Base-by-base conservation (phyloP, 2,113 vertebrate genomes). In the Saccopteryx leptura region DNA sequence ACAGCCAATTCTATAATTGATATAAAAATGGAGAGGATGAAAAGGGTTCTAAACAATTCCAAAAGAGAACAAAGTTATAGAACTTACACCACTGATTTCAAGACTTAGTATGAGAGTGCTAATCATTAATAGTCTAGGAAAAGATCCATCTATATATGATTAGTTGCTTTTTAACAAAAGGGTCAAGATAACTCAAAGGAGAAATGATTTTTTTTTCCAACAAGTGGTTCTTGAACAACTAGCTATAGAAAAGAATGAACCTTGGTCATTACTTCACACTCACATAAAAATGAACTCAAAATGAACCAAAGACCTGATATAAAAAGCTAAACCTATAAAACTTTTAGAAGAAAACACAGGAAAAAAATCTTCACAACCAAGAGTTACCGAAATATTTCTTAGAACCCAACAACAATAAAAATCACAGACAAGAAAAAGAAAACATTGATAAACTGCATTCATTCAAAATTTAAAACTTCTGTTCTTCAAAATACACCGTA, bases 261-360 rank as follows among this genome's bases (percentile, higher is more conserved):
- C 66, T 71, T 81, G 61, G 71, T 71, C 17, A 19, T 90, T 86
- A 81, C 8, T 26, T 80, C n/a, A 93, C n/a, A 74, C 28, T 58
- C 72, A 85, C 17, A 85, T 13, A 95, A 93, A 93, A 89, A 63
- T 78, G 78, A 90, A 85, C 58, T 86, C 52, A 61, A 92, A 96
- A 85, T 56, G 31, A 68, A 72, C 26, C 46, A 87, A 15, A 72
- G 23, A 74, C 12, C 28, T 60, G 68, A 68, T 33, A 7, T n/a
- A 85, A 94, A 94, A 74, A 94, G 61, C 18, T 72, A 60, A 80
- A 92, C 54, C 7, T 80, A 0, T 60, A 80, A 90, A 81, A 69
- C 28, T 61, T 74, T 52, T 31, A 68, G 23, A 71, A 87, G 82
- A 75, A 50, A 68, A 79, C 24, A 84, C 4, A 2, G 6, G 58